Base-by-base conservation (phyloP, 2,888 invertebrate species). In the Xanthorhoe designata region DNA sequence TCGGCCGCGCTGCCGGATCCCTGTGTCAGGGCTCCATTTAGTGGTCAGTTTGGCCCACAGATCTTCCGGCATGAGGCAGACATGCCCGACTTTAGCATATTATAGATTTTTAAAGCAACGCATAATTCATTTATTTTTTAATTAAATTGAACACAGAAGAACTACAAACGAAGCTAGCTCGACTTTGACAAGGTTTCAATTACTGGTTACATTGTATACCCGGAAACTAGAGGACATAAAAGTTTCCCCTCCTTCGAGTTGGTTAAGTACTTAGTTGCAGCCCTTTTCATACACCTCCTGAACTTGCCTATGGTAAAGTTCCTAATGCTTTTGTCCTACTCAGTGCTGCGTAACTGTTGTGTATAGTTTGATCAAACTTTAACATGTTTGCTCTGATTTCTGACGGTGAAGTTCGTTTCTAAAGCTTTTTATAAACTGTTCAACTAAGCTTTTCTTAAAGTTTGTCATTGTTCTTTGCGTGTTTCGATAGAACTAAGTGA, bases 191-290 rank as follows among this genome's bases (percentile, higher is more conserved):
- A 47, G 45, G 54, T 17, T 63, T 63, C 63, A 29, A 59, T 64
- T 64, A 38, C 60, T 19, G 51, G 56, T 29, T 51, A 57, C 49
- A 51, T 58, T 49, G 55, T 49, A 15, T 29, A 17, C 18, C 38
- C 56, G 61, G 66, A 59, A 62, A 70, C 61, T 61, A 50, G 67
- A 67, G 67, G 66, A 69, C 70, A 54, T 71, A 73, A 61, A 71
- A 70, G 65, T 67, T 61, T n/a, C n/a, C n/a, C 66, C 55, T 50
- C 53, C 49, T 45, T 15, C 29, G 54, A 62, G 54, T 67, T 51
- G 38, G 45, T 32, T 55, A 58, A 56, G 61, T 60, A 63, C 64
- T 61, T 61, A 65, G 51, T 42, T 47, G 61, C 54, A 54, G 54
- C 47, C 68, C 68, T 62, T 62, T 56, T 59, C 54, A 1, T 50